These are phyloP conservation scores for Meriones psammophilus DNA, from an alignment of 2,797 vertebrate species.

Conservation along the genomic window DNA sequence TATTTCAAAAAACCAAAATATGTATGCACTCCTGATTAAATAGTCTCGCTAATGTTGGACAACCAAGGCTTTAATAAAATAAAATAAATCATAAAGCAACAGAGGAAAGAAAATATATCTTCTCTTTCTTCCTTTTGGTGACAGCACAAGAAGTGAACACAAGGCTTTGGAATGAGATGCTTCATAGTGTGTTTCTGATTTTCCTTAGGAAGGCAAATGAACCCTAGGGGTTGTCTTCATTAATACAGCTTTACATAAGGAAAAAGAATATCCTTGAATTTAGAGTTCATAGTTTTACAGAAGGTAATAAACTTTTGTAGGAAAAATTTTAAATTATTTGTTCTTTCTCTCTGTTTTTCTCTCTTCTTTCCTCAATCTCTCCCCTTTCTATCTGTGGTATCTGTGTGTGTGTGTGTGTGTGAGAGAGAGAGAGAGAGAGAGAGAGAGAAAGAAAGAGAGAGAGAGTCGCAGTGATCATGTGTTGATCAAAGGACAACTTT, in stretches of 20 bases:
- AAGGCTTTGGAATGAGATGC: not conserved
- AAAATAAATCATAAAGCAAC: not conserved
- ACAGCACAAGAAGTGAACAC: not conserved
- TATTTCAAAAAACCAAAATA: constrained; percentile 18
- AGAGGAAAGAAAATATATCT: not conserved
- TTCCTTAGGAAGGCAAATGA: not conserved
- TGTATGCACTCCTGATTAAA: not conserved
- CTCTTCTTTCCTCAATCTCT: not conserved
- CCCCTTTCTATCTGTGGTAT: too few relatives aligned
- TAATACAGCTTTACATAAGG: not conserved
- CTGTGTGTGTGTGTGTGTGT: too few relatives aligned
- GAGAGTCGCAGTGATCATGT: not conserved
- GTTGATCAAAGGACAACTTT: not conserved
- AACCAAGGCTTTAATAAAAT: not conserved
- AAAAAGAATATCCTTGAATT: constrained; percentile 15
- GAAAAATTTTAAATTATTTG: not conserved
- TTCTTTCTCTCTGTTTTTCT: not conserved
- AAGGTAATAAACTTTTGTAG: not conserved
- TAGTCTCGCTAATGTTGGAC: not conserved
- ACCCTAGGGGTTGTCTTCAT: not conserved
- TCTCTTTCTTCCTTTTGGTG: not conserved
- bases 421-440: too few relatives aligned
- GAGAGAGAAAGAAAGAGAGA: too few relatives aligned
- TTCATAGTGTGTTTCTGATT: not conserved
- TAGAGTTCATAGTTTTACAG: constrained; percentile 16